Evolutionary conservation across 2,113 vertebrate genomes (phyloP).

Genomic region (Prinia subflava): DNA sequence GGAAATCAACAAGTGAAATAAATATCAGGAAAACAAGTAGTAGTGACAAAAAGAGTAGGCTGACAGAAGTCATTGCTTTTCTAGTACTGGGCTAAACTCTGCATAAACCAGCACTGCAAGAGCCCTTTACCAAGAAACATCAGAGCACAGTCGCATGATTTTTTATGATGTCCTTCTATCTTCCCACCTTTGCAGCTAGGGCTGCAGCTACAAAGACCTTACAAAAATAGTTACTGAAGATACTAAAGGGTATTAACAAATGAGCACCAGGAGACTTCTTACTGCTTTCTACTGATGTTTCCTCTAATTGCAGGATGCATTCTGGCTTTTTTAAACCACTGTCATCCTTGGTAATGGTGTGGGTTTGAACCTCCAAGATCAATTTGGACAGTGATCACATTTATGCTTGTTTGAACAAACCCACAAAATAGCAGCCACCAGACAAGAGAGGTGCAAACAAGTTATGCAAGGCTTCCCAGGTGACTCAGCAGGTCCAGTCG

Average conservation of each 20-base stretch:
- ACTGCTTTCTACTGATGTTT: background rate
- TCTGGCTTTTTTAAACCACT: background rate
- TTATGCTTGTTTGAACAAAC: background rate
- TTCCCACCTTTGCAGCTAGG: background rate
- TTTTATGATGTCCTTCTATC: background rate
- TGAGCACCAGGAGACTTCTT: background rate
- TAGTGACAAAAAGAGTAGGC: background rate
- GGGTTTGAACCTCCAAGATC: background rate
- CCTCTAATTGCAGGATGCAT: background rate
- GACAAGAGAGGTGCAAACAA: background rate
- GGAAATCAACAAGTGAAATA: background rate
- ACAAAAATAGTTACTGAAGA: background rate
- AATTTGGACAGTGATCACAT: background rate
- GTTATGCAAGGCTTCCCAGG: background rate
- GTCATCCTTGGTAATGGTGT: background rate
- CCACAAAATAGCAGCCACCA: background rate
- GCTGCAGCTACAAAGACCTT: background rate
- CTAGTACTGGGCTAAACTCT: background rate
- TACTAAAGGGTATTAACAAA: background rate
- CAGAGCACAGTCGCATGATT: fast-evolving
- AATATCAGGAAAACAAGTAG: background rate
- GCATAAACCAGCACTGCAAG: background rate
- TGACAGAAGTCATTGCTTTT: background rate
- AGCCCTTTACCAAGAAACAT: background rate
- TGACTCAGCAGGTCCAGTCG: background rate